Percentiles rank a stretch among this genome's conserved stretches.
These are phyloP conservation scores for Riptortus pedestris DNA, from an alignment of 1,140 invertebrate genomes.

Conservation along the genomic window DNA sequence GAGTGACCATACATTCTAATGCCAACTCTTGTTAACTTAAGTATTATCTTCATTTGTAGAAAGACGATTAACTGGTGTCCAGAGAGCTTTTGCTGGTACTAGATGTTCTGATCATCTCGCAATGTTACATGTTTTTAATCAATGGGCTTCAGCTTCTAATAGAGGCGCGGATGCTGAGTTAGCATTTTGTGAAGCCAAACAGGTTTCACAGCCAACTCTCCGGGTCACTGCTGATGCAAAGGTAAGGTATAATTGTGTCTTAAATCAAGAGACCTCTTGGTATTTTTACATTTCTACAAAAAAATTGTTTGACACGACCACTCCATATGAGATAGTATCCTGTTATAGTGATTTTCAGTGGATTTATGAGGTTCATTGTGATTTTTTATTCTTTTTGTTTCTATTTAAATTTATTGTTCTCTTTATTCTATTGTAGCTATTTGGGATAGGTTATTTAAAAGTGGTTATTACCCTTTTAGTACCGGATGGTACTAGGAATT, in stretches of 20 bases:
- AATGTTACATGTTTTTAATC: constrained; percentile 81
- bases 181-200: constrained; percentile 82
- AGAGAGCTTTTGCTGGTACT: constrained; percentile 71
- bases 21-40: too few relatives aligned
- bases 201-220: constrained; percentile 75
- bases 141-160: constrained; percentile 69
- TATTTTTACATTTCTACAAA: constrained; percentile 4
- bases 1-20: too few relatives aligned
- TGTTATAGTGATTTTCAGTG: too few relatives aligned
- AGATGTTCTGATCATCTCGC: constrained; percentile 90
- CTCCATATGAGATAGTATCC: too few relatives aligned
- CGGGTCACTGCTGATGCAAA: constrained; percentile 86
- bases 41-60: constrained; percentile 40
- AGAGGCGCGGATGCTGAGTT: constrained; percentile 70
- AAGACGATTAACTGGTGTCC: constrained; percentile 57
- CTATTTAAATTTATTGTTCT: too few relatives aligned
- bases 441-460: too few relatives aligned
- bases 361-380: too few relatives aligned
- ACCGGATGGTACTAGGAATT: too few relatives aligned
- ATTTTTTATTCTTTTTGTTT: too few relatives aligned
- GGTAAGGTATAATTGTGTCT: constrained; percentile 40
- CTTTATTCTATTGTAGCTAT: too few relatives aligned
- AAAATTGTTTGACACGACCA: too few relatives aligned
- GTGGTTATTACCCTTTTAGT: too few relatives aligned
- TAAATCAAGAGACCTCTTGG: neutral